phyloP scores from a whole-genome alignment of 2,888 invertebrate species.

The Andrena fulva region DNA sequence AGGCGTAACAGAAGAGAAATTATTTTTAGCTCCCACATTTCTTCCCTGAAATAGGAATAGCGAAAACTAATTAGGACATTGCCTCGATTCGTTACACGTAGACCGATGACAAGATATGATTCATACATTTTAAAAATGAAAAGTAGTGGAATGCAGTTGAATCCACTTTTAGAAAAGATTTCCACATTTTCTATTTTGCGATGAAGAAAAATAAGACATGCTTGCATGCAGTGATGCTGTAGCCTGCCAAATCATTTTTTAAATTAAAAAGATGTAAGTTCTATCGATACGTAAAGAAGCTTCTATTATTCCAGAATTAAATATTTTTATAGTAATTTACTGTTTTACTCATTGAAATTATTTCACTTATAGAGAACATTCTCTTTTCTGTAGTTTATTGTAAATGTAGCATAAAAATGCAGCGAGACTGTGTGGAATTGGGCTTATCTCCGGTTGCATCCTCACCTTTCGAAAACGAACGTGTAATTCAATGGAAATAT shows the following conservation, averaged over 20 bases:
- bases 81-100: not conserved
- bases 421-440: slow-evolving; percentile 30
- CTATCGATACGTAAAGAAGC: too few relatives aligned
- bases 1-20: slow-evolving; percentile 17
- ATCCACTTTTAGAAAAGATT: too few relatives aligned
- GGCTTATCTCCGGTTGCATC: slow-evolving; percentile 34
- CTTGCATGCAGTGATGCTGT: too few relatives aligned
- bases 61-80: not conserved
- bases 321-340: too few relatives aligned
- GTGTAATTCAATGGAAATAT: slow-evolving; percentile 17
- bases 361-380: too few relatives aligned
- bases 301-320: too few relatives aligned
- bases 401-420: slow-evolving; percentile 37
- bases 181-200: too few relatives aligned
- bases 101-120: not conserved
- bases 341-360: too few relatives aligned
- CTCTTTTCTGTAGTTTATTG: too few relatives aligned
- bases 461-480: not conserved
- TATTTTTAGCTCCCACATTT: not conserved
- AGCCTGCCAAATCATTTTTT: too few relatives aligned
- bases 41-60: not conserved
- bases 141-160: not conserved
- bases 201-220: too few relatives aligned
- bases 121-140: not conserved
- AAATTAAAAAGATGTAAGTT: too few relatives aligned